A percentile compares a stretch with the other conserved stretches of the same genome.
Evolutionary conservation across 2,113 vertebrate species (phyloP).

Genomic region (Sapajus apella): DNA sequence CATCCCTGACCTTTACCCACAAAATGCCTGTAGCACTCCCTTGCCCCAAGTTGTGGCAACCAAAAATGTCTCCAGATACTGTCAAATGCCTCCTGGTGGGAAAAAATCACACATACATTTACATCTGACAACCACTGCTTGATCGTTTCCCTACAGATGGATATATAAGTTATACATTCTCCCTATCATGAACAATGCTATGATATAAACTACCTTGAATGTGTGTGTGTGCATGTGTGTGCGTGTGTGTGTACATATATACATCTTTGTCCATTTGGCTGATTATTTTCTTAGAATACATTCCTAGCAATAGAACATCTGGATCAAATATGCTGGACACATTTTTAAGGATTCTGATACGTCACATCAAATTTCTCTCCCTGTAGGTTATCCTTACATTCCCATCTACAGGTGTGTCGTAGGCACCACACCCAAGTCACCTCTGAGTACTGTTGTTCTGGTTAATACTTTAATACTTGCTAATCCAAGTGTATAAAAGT

Average conservation of each 20-base stretch:
- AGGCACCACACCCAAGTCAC: background rate
- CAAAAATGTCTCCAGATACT: background rate
- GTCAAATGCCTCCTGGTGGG: background rate
- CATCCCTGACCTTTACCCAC: background rate
- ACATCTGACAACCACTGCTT: background rate
- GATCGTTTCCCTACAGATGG: background rate
- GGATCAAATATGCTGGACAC: background rate
- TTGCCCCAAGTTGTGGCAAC: background rate
- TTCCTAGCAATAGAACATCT: background rate
- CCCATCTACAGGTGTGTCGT: background rate
- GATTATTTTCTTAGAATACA: background rate
- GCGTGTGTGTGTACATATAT: too few relatives aligned
- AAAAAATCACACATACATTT: background rate
- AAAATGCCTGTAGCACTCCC: background rate
- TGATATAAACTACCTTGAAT: background rate
- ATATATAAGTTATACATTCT: background rate
- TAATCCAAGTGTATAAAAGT: background rate
- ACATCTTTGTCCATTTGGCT: background rate
- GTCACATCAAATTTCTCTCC: background rate
- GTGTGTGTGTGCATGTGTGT: too few relatives aligned
- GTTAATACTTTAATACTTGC: background rate
- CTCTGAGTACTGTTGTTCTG: background rate
- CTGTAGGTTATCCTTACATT: background rate
- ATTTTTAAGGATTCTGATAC: background rate
- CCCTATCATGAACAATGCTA: background rate